A percentile compares a stretch with the other conserved stretches of the same genome.
Evolutionary conservation across 2,797 vertebrate species (phyloP).

Genomic region (Orientallactaga sibirica): DNA sequence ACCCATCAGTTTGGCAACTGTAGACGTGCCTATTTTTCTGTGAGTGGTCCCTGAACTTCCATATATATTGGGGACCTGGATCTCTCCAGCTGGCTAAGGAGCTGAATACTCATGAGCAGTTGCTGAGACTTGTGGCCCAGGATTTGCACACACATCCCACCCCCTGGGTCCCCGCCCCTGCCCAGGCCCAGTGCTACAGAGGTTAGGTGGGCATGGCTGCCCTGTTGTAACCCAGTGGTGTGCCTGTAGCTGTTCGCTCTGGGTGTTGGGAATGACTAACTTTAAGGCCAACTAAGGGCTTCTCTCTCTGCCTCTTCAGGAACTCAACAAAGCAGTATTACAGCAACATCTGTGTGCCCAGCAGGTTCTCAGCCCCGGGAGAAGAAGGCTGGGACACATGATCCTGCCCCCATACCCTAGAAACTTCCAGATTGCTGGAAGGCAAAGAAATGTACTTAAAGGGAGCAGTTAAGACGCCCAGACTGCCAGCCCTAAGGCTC

Average conservation of each 20-base stretch:
- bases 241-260: background rate
- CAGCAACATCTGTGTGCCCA: background rate
- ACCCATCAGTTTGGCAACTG: no score
- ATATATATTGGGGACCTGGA: background rate
- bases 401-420: background rate
- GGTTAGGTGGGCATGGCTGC: background rate
- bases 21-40: background rate
- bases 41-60: background rate
- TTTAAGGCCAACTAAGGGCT: background rate
- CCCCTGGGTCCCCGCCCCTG: background rate
- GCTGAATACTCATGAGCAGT: background rate
- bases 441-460: constrained; percentile 14
- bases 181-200: background rate
- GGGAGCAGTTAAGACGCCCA: background rate
- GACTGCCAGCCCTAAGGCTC: background rate
- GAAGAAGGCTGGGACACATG: background rate
- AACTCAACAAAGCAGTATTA: background rate
- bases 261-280: background rate
- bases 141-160: background rate
- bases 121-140: background rate
- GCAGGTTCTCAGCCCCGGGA: background rate
- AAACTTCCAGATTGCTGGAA: background rate
- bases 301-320: background rate
- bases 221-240: background rate
- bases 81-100: background rate